Base-by-base conservation (phyloP, 2,888 invertebrate genomes). In the Prosapia bicincta region DNA sequence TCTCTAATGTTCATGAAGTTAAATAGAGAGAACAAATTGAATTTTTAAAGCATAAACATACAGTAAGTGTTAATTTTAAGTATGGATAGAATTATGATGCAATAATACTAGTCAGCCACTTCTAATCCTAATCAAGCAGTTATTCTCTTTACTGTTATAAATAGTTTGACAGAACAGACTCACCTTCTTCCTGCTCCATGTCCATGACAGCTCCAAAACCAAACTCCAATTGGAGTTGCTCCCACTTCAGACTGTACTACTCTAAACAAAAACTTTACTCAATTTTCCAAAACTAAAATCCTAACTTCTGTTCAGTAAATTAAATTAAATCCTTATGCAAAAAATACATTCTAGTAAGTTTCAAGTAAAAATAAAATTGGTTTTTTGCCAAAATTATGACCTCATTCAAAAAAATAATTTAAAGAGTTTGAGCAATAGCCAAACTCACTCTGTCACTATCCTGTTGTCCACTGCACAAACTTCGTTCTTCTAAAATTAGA, bases 101-200 rank as follows among this genome's bases (percentile, higher is more conserved):
- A n/a, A n/a, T n/a, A n/a, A n/a, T n/a, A n/a, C n/a, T n/a, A n/a
- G n/a, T n/a, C n/a, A n/a, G n/a, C n/a, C n/a, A n/a, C n/a, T n/a
- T n/a, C n/a, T n/a, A n/a, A n/a, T n/a, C n/a, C n/a, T n/a, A n/a
- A n/a, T n/a, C n/a, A n/a, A 54, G 20, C 54, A 54, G 13, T 54
- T 54, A 20, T 20, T n/a, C 3, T 20, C n/a, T 68, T 69, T 43
- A 74, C 69, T 74, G 74, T 74, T 74, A 74, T 69, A 74, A 74
- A 74, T 74, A 74, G 69, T 28, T 43, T 69, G 74, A 38, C 43
- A 73, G 26, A 67, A 20, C 26, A 71, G 28, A 66, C 69, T 65
- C 65, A 74, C 74, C 74, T 74, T 65, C 69, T 0, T n/a, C 43
- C 23, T 38, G 24, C 43, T 38, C 71, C 23, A 23, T 23, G 13